These are phyloP conservation scores for Planococcus citri DNA, from an alignment of 1,140 invertebrate species.

Conservation along the genomic window DNA sequence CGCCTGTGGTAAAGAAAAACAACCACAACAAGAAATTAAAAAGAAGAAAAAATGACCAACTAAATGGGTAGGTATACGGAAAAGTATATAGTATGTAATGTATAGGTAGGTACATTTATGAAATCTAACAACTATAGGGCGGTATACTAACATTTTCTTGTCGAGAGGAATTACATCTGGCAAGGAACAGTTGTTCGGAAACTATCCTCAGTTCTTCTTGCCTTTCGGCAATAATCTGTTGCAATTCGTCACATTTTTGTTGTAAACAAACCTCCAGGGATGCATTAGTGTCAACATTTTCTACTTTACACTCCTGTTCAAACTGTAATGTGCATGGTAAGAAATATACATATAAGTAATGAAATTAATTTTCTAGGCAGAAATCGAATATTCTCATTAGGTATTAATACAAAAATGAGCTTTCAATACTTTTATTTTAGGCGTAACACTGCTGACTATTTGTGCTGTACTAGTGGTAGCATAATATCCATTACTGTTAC, in stretches of 20 bases:
- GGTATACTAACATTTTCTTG: not conserved
- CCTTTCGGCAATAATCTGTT: slow-evolving; percentile 69
- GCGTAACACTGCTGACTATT: not conserved
- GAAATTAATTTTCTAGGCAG: not conserved
- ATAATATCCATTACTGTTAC: not conserved
- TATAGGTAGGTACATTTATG: too few relatives aligned
- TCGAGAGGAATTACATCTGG: slow-evolving; percentile 42
- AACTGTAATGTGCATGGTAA: too few relatives aligned
- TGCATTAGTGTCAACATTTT: not conserved
- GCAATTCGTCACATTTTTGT: slow-evolving; percentile 68
- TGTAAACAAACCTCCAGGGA: slow-evolving; percentile 54
- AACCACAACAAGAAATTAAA: too few relatives aligned
- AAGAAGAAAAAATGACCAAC: too few relatives aligned
- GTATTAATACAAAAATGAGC: not conserved
- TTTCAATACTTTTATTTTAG: not conserved
- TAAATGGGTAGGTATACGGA: too few relatives aligned
- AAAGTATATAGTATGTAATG: too few relatives aligned
- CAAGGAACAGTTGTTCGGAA: slow-evolving; percentile 71
- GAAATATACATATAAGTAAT: slow-evolving; percentile 21
- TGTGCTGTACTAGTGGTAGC: not conserved
- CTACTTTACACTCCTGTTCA: not conserved
- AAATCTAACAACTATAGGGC: too few relatives aligned
- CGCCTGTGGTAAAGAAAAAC: too few relatives aligned
- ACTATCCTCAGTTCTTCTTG: slow-evolving; percentile 71
- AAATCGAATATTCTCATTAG: not conserved